These are phyloP conservation scores for Polyodon spathula DNA, from an alignment of 2,113 vertebrate genomes.

Conservation along the genomic window DNA sequence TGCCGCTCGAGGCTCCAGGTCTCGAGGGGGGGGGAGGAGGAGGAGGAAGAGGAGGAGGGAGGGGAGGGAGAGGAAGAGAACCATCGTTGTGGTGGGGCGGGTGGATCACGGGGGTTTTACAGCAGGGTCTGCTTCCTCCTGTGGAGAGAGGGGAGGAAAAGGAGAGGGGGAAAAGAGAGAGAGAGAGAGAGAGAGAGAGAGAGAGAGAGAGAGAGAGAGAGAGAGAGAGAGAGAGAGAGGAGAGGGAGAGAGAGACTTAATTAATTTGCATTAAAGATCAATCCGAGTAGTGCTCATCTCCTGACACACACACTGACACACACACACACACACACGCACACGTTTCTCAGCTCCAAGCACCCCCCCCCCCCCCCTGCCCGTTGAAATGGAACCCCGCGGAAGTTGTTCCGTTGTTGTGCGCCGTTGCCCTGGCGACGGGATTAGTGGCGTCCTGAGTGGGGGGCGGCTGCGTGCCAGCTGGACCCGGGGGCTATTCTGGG, in stretches of 20 bases:
- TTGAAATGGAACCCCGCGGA: not conserved
- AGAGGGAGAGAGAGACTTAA: not conserved
- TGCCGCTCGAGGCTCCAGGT: too few species aligned
- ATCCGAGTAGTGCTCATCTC: too few species aligned
- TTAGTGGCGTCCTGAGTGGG: conserved; percentile 26
- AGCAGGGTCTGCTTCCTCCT: too few species aligned
- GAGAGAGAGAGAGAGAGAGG: not conserved
- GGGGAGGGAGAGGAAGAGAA: not conserved
- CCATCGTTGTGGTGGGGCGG: too few species aligned
- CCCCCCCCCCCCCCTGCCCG: too few species aligned
- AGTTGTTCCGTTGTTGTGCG: conserved; percentile 41
- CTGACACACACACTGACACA: not conserved
- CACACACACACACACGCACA: conserved; percentile 3
- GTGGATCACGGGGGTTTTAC: too few species aligned
- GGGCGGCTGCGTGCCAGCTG: conserved; percentile 31
- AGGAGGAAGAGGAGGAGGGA: conserved; percentile 21
- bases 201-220: too few species aligned
- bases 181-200: not conserved
- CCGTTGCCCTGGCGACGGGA: conserved; percentile 48
- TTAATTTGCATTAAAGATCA: too few species aligned
- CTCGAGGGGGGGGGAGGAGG: conserved; percentile 35
- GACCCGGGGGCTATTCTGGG: conserved; percentile 41
- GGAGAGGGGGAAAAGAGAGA: conserved; percentile 18
- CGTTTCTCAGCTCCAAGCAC: too few species aligned
- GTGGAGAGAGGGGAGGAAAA: conserved; percentile 32